Evolutionary conservation across 2,113 vertebrate species (phyloP), one percentile per base, ranked within the genome.

Genomic region (Elephantulus edwardii): DNA sequence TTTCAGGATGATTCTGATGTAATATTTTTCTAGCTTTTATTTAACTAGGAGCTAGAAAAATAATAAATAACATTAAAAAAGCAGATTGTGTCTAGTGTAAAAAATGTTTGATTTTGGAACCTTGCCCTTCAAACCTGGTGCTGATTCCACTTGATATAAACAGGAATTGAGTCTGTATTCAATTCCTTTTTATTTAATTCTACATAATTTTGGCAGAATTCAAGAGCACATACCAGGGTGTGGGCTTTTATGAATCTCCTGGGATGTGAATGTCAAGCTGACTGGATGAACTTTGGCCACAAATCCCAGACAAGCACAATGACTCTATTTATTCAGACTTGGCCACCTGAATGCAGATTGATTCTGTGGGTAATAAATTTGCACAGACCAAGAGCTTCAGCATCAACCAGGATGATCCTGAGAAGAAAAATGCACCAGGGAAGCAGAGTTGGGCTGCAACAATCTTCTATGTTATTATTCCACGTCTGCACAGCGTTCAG

Each of bases 251-350:
- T 97, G 97, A 97, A 98, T 95, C 98, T 96, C 97, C 83, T 88
- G 97, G 97, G 97, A 98, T 96, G 96, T 95, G 95, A 97, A 97
- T 98, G 97, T 98, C 97, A 98, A 92, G 96, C 97, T 97, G 97
- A 97, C 95, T 97, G 95, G 96, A 97, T 98, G 97, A 98, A 98
- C 98, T 97, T 97, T 97, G 97, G 97, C 97, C 98, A 98, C 97
- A 97, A 97, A 98, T 97, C 97, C 97, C 97, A 98, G 97, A 97
- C 97, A 97, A 97, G 97, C 96, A 98, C 98, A 98, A 98, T 97
- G 98, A 97, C 96, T 98, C 97, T 98, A 97, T 98, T 98, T 98
- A 98, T 98, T 97, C 97, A 97, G 97, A 95, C 97, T 97, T 98
- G 97, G 98, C 98, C 94, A 96, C 95, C 95, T 97, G 97, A 97